Conservation (phyloP, 2,888 invertebrate genomes). For the Ormyrus rosae region DNA sequence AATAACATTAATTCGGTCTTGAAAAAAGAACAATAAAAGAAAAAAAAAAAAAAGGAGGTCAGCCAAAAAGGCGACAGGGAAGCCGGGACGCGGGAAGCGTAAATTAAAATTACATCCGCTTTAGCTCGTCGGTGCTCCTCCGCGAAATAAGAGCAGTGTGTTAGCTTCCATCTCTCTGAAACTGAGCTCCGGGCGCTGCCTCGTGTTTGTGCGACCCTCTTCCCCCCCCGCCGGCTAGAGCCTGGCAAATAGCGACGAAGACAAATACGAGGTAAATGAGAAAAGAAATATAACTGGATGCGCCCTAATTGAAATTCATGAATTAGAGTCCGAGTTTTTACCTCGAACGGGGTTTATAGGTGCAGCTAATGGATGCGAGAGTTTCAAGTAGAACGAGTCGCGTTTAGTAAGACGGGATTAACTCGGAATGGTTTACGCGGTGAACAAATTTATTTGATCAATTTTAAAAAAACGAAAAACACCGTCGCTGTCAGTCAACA, state of each 20-base stretch:
- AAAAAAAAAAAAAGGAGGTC: no score
- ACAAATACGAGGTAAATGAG: conserved; percentile 15
- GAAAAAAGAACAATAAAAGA: no score
- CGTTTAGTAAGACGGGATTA: no score
- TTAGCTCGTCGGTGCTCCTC: background rate
- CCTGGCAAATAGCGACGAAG: conserved; percentile 28
- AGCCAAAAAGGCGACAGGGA: no score
- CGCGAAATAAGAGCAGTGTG: conserved; percentile 23
- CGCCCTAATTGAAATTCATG: conserved; percentile 21
- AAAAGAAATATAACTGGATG: conserved; percentile 2
- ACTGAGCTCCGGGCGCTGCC: background rate
- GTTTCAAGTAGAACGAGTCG: no score
- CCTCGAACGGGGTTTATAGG: no score
- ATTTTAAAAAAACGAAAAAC: no score
- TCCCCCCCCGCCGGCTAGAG: conserved; percentile 3
- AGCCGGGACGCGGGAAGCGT: background rate
- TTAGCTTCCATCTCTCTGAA: background rate
- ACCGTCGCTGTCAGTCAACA: no score
- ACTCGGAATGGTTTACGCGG: no score
- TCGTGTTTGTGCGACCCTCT: conserved; percentile 28
- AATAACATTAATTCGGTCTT: no score
- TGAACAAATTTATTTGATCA: no score
- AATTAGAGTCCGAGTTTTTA: background rate
- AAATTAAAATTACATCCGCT: conserved; percentile 24
- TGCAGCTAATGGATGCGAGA: no score